Conservation (phyloP, 2,797 vertebrate species). For the Pagetopsis macropterus region DNA sequence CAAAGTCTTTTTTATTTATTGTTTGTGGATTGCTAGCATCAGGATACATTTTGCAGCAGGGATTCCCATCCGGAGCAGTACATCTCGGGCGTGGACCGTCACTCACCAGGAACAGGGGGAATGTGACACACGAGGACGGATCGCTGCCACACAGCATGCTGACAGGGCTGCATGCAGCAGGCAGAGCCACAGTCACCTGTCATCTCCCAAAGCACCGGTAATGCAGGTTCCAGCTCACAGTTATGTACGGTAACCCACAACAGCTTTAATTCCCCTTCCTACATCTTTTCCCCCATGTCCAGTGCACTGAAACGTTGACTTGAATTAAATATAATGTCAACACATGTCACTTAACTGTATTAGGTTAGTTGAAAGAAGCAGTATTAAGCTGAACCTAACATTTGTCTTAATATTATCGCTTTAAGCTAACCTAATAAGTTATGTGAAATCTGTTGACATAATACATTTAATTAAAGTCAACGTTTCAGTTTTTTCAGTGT, state of each 20-base stretch:
- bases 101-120: slow-evolving; percentile 44
- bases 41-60: slow-evolving; percentile 61
- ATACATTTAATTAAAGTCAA: too few species aligned
- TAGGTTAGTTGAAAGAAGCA: too few species aligned
- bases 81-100: slow-evolving; percentile 57
- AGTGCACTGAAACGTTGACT: too few species aligned
- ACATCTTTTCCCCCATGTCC: slow-evolving; percentile 70
- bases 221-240: slow-evolving; percentile 64
- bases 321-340: too few species aligned
- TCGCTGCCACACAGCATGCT: slow-evolving; percentile 54
- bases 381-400: too few species aligned
- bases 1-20: slow-evolving; percentile 67
- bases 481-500: too few species aligned
- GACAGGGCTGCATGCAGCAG: slow-evolving; percentile 63
- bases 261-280: slow-evolving; percentile 49
- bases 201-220: slow-evolving; percentile 64
- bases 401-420: too few species aligned
- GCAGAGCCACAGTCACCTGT: slow-evolving; percentile 63
- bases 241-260: slow-evolving; percentile 41
- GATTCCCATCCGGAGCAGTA: slow-evolving; percentile 54
- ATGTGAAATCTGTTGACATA: too few species aligned
- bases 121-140: slow-evolving; percentile 65
- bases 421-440: too few species aligned
- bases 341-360: too few species aligned
- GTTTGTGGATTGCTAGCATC: slow-evolving; percentile 77